Evolutionary conservation across 2,113 vertebrate genomes (phyloP).

Genomic region (Heterochromis multidens): DNA sequence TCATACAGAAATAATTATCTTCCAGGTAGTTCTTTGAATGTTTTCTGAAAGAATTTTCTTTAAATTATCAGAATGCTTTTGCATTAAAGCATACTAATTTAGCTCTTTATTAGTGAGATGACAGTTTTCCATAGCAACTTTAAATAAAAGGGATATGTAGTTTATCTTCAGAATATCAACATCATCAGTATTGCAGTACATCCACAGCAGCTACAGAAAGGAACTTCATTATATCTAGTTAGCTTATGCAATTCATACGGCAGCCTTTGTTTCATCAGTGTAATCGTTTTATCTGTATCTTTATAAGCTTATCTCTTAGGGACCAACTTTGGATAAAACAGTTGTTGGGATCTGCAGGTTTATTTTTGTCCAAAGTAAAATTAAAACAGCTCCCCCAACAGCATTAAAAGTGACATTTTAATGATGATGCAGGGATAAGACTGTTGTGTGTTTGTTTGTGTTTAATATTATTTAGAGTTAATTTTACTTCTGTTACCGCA

Average conservation of each 20-base stretch:
- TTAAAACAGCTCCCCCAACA: background rate
- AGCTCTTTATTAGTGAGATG: background rate
- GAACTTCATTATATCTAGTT: background rate
- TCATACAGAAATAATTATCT: background rate
- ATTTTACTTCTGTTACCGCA: background rate
- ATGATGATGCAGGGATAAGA: background rate
- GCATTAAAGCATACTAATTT: background rate
- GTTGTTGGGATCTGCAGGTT: background rate
- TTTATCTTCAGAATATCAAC: background rate
- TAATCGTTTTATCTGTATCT: background rate
- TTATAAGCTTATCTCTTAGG: background rate
- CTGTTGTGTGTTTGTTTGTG: background rate
- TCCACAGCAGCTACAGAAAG: background rate
- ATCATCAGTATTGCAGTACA: background rate
- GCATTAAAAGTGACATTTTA: background rate
- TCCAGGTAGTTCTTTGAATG: background rate
- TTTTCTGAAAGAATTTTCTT: background rate
- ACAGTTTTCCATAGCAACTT: background rate
- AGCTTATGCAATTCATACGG: background rate
- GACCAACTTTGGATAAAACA: background rate
- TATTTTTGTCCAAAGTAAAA: background rate
- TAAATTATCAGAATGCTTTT: background rate
- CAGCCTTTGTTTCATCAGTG: background rate
- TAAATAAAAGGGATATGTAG: background rate
- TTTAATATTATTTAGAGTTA: background rate